Percentiles rank a stretch among this genome's conserved stretches.
phyloP scores from a whole-genome alignment of 2,888 invertebrate species.

The Coelinius sp. region DNA sequence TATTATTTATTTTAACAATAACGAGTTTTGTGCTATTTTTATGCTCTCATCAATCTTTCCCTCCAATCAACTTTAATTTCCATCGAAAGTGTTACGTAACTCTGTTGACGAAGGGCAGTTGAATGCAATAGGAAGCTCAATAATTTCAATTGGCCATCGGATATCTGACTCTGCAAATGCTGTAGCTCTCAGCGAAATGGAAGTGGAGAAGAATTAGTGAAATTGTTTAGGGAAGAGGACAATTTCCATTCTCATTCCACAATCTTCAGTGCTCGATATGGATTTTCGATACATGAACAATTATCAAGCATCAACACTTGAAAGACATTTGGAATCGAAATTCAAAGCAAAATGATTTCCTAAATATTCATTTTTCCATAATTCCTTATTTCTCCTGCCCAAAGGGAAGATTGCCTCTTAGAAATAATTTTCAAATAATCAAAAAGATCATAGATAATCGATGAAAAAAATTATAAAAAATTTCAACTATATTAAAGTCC shows the following conservation, averaged over 20 bases:
- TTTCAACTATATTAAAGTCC: not conserved
- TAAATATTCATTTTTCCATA: too few relatives aligned
- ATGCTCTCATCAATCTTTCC: not conserved
- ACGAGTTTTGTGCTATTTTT: not conserved
- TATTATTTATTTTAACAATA: not conserved
- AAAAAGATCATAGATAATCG: not conserved
- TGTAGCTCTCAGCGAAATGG: not conserved
- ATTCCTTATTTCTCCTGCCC: too few relatives aligned
- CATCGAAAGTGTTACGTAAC: not conserved
- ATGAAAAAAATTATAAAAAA: not conserved
- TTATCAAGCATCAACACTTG: not conserved
- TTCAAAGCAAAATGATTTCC: not conserved
- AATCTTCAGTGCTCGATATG: not conserved
- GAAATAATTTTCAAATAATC: too few relatives aligned
- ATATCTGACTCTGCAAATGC: not conserved
- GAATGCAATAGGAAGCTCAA: not conserved
- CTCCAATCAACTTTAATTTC: not conserved
- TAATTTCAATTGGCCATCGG: not conserved
- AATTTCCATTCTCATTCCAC: not conserved
- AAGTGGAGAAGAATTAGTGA: not conserved
- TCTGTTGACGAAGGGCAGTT: not conserved
- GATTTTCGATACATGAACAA: not conserved
- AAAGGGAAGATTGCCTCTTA: too few relatives aligned
- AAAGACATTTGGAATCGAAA: not conserved
- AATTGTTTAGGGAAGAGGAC: slow-evolving; percentile 10